These are phyloP conservation scores for Phortica variegata DNA, from an alignment of 1,140 invertebrate genomes.

Conservation along the genomic window DNA sequence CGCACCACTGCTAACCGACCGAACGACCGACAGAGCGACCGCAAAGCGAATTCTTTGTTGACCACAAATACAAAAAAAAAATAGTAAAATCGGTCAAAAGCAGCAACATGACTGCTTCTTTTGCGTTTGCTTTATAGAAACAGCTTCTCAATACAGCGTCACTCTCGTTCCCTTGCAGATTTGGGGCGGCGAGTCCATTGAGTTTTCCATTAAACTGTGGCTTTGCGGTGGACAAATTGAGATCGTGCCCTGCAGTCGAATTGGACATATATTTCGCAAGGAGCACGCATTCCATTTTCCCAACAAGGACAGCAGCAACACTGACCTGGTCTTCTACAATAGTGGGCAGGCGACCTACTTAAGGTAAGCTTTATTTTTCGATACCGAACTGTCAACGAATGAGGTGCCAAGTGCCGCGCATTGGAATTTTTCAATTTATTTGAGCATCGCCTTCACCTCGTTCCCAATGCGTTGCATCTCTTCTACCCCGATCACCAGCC, in stretches of 20 bases:
- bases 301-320: slow-evolving; percentile 38
- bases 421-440: slow-evolving; percentile 53
- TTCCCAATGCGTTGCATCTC: no score
- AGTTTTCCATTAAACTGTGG: slow-evolving; percentile 91
- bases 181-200: slow-evolving; percentile 98
- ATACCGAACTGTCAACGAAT: not conserved
- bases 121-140: not conserved
- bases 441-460: slow-evolving; percentile 13
- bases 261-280: slow-evolving; percentile 78
- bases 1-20: no score
- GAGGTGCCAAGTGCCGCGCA: slow-evolving; percentile 20
- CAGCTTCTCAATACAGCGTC: slow-evolving; percentile 3
- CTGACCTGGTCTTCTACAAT: slow-evolving; percentile 19
- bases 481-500: no score
- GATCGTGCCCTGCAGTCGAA: slow-evolving; percentile 79
- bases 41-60: no score
- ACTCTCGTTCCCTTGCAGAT: slow-evolving; percentile 62
- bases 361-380: slow-evolving; percentile 26
- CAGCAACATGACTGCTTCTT: slow-evolving; percentile 1
- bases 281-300: slow-evolving; percentile 80
- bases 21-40: no score
- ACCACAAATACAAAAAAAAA: no score
- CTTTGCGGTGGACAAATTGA: slow-evolving; percentile 73
- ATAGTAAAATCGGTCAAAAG: not conserved
- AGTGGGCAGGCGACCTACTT: slow-evolving; percentile 40